phyloP scores from a whole-genome alignment of 2,113 vertebrate genomes.

The Hypocryptadius cinnamomeus region DNA sequence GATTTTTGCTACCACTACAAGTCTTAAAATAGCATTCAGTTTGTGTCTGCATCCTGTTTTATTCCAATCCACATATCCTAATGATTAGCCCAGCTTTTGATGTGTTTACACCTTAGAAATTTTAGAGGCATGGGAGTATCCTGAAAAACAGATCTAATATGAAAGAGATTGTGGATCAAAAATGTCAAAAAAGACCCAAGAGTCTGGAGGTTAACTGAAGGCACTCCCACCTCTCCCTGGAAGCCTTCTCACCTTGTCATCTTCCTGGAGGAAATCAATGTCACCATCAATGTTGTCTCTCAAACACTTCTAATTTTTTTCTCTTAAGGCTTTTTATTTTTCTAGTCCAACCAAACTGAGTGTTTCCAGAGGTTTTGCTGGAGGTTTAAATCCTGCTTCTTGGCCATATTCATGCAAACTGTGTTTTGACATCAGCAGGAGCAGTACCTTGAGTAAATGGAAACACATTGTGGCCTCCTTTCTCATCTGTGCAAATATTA shows the following conservation, averaged over 20 bases:
- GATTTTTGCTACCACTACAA: neutral
- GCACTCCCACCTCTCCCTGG: neutral
- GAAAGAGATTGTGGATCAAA: neutral
- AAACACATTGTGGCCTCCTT: neutral
- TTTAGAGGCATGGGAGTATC: neutral
- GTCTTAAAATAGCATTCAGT: conserved; percentile 13
- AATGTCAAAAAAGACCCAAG: neutral
- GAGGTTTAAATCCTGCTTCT: neutral
- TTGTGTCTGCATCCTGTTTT: neutral
- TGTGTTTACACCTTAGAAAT: neutral
- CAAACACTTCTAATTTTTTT: neutral
- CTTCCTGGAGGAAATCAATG: neutral
- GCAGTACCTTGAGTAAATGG: neutral
- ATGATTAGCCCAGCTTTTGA: neutral
- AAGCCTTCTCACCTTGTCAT: neutral
- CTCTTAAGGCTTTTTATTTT: neutral
- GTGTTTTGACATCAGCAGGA: neutral
- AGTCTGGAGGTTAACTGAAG: neutral
- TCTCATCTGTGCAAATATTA: neutral
- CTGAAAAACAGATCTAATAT: neutral
- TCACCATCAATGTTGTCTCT: fast-evolving
- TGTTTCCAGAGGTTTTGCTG: neutral
- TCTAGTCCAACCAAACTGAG: neutral
- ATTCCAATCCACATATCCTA: neutral
- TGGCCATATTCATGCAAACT: neutral